These are phyloP conservation scores for Lycaena phlaeas DNA, from an alignment of 2,888 invertebrate species.

Conservation along the genomic window DNA sequence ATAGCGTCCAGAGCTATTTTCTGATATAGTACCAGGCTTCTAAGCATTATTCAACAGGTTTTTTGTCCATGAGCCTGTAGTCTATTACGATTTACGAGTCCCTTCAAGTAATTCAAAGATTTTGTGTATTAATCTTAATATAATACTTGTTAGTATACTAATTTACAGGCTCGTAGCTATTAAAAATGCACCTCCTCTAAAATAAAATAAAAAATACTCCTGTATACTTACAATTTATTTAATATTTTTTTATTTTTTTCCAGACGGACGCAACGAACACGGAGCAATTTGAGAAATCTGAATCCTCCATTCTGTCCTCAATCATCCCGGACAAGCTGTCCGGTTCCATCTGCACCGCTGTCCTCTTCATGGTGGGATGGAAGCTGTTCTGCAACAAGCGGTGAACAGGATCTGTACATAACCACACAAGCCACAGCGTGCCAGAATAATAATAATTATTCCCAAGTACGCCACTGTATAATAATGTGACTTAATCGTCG, in stretches of 20 bases:
- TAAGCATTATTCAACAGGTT: too few relatives aligned
- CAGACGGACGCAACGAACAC: constrained; percentile 47
- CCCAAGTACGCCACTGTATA: constrained; percentile 14
- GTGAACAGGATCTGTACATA: constrained; percentile 41
- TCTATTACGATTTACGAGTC: too few relatives aligned
- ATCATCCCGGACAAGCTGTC: constrained; percentile 70
- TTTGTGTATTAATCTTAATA: too few relatives aligned
- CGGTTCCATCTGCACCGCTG: constrained; percentile 75
- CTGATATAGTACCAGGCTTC: too few relatives aligned
- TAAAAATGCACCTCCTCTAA: constrained; percentile 4
- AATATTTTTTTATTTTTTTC: constrained; percentile 24
- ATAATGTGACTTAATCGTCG: neutral
- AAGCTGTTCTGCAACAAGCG: constrained; percentile 71
- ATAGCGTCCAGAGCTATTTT: too few relatives aligned
- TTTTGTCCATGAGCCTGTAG: too few relatives aligned
- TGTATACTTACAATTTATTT: neutral
- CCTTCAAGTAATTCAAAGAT: too few relatives aligned
- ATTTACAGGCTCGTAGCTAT: too few relatives aligned
- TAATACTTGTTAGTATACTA: too few relatives aligned
- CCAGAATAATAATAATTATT: constrained; percentile 20
- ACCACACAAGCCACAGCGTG: constrained; percentile 17
- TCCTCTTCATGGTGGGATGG: constrained; percentile 76
- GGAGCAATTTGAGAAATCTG: constrained; percentile 25
- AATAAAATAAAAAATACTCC: neutral
- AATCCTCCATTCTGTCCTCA: constrained; percentile 68